Percentiles rank a stretch among this genome's conserved stretches.
phyloP scores from a whole-genome alignment of 2,888 invertebrate species.

The Bhutanitis thaidina region DNA sequence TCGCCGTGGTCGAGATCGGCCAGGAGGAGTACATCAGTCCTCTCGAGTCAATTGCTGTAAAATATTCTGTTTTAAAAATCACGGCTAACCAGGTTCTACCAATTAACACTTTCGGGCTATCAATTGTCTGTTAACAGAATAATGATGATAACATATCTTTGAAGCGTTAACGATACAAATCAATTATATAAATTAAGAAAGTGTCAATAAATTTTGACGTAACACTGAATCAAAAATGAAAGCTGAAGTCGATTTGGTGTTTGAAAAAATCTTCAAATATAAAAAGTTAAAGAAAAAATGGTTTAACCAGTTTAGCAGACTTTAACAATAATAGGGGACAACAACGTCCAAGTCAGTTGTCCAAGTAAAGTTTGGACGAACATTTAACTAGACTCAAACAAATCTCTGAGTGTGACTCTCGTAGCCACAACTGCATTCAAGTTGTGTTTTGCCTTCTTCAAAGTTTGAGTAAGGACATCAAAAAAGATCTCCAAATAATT shows the following conservation, averaged over 20 bases:
- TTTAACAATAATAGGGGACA: conserved; percentile 18
- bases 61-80: no score
- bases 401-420: conserved; percentile 58
- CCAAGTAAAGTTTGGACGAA: conserved; percentile 49
- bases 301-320: conserved; percentile 12
- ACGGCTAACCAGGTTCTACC: no score
- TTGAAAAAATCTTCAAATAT: not conserved
- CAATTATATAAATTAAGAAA: no score
- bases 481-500: not conserved
- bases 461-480: conserved; percentile 12
- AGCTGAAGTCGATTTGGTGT: not conserved
- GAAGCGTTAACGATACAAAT: no score
- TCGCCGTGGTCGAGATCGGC: no score
- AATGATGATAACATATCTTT: no score
- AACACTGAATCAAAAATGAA: no score
- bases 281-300: conserved; percentile 4
- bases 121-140: no score
- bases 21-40: no score
- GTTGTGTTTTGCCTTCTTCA: conserved; percentile 27
- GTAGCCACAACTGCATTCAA: conserved; percentile 52
- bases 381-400: conserved; percentile 76
- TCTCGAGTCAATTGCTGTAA: no score
- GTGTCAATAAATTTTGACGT: no score
- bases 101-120: no score
- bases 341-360: conserved; percentile 18